These are phyloP conservation scores for Toxostoma redivivum DNA, from an alignment of 2,113 vertebrate genomes.

Conservation along the genomic window DNA sequence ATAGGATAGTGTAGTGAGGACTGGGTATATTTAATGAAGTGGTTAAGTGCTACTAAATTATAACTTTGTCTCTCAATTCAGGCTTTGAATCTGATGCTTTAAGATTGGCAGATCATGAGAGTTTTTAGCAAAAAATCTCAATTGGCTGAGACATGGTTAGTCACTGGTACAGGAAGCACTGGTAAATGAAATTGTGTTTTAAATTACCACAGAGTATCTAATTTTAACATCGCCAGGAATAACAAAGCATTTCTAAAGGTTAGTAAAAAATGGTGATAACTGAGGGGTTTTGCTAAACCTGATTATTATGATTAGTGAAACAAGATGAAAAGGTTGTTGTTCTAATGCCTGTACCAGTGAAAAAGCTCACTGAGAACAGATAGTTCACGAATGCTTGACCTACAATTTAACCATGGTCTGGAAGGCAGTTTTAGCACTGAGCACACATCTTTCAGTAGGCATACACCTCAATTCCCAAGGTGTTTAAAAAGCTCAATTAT, in stretches of 20 bases:
- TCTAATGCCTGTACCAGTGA: background rate
- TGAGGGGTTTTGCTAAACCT: background rate
- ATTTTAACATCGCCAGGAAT: background rate
- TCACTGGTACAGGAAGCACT: background rate
- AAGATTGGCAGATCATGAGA: background rate
- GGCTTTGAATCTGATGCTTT: background rate
- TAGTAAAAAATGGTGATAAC: background rate
- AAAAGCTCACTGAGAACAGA: fast-evolving
- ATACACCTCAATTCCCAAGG: background rate
- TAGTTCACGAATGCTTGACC: background rate
- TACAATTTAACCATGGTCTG: background rate
- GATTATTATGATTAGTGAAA: background rate
- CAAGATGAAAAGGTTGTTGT: background rate
- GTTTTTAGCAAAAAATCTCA: background rate
- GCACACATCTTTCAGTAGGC: background rate
- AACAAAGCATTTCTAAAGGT: background rate
- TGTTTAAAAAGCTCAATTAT: background rate
- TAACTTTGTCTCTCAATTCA: background rate
- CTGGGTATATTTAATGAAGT: background rate
- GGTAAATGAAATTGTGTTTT: background rate
- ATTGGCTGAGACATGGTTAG: background rate
- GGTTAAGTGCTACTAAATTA: background rate
- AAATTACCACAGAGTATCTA: background rate
- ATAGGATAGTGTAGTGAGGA: background rate
- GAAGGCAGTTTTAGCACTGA: background rate